Evolutionary conservation across 2,888 invertebrate species (phyloP).

Genomic region (Dryococelus australis): DNA sequence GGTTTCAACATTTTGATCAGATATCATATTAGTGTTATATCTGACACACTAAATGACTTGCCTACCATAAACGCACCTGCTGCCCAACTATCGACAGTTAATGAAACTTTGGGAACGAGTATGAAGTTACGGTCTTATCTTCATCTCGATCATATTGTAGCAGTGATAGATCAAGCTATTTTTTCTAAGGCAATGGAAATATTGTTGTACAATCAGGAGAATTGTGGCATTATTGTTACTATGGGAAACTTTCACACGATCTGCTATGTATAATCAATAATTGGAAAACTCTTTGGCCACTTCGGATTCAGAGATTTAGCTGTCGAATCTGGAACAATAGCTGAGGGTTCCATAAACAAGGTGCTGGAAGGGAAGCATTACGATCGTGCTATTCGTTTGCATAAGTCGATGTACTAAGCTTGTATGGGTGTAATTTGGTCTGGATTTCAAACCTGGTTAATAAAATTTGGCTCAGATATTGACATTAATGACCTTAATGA

Average conservation of each 20-base stretch:
- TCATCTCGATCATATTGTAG: neutral
- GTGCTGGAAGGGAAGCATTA: constrained; percentile 10
- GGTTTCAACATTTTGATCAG: too few species aligned
- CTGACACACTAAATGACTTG: too few species aligned
- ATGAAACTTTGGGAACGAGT: neutral
- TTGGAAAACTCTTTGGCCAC: neutral
- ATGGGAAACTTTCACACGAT: neutral
- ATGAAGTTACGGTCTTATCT: neutral
- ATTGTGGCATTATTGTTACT: neutral
- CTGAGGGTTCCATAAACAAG: neutral
- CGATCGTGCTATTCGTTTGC: constrained; percentile 12
- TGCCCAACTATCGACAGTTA: too few species aligned
- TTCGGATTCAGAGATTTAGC: neutral
- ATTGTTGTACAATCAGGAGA: neutral
- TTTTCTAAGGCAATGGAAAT: neutral
- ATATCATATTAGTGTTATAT: too few species aligned
- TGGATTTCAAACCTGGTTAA: neutral
- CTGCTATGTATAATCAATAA: too few species aligned
- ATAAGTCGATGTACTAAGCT: neutral
- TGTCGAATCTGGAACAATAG: neutral
- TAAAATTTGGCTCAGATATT: neutral
- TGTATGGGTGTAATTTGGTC: neutral
- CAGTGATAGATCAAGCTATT: neutral
- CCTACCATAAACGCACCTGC: too few species aligned
- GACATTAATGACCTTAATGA: too few species aligned